Percentiles rank a stretch among this genome's conserved stretches.
phyloP scores from a whole-genome alignment of 2,113 vertebrate genomes.

The Sebastes fasciatus region DNA sequence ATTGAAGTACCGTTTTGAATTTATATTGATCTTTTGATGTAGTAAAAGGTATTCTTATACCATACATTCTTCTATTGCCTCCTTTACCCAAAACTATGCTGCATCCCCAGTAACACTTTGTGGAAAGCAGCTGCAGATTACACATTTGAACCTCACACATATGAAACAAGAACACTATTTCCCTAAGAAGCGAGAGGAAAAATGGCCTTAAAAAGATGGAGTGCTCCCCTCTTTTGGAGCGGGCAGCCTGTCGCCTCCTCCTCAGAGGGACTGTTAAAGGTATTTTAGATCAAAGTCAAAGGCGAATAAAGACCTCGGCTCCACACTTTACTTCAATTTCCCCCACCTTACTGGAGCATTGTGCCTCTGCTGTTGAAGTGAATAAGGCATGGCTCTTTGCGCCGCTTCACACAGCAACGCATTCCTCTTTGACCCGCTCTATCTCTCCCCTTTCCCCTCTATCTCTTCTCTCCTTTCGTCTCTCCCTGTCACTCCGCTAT shows the following conservation, averaged over 20 bases:
- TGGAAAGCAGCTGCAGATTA: slow-evolving; percentile 5
- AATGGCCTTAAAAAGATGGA: slow-evolving; percentile 35
- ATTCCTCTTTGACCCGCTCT: slow-evolving; percentile 60
- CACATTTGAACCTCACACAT: slow-evolving; percentile 20
- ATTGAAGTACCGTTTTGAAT: neutral
- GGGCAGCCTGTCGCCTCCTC: slow-evolving; percentile 38
- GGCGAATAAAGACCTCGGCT: slow-evolving; percentile 69
- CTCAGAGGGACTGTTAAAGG: slow-evolving; percentile 66
- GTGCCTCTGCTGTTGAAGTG: slow-evolving; percentile 62
- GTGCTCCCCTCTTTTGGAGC: slow-evolving; percentile 22
- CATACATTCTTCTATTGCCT: neutral
- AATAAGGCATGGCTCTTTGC: slow-evolving; percentile 68
- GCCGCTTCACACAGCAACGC: slow-evolving; percentile 45
- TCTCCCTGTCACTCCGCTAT: slow-evolving; percentile 23
- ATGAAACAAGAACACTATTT: slow-evolving; percentile 53
- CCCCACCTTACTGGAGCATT: slow-evolving; percentile 60
- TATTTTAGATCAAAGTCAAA: slow-evolving; percentile 78
- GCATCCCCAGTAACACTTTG: neutral
- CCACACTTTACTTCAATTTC: slow-evolving; percentile 72
- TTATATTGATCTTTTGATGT: slow-evolving; percentile 14
- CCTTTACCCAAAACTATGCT: neutral
- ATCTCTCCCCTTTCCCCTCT: neutral
- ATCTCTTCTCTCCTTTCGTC: slow-evolving; percentile 9
- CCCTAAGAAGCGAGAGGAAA: slow-evolving; percentile 20
- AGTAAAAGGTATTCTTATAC: neutral